Percentiles rank a stretch among this genome's conserved stretches.
phyloP scores from a whole-genome alignment of 2,113 vertebrate genomes.

The Oncorhynchus masou region DNA sequence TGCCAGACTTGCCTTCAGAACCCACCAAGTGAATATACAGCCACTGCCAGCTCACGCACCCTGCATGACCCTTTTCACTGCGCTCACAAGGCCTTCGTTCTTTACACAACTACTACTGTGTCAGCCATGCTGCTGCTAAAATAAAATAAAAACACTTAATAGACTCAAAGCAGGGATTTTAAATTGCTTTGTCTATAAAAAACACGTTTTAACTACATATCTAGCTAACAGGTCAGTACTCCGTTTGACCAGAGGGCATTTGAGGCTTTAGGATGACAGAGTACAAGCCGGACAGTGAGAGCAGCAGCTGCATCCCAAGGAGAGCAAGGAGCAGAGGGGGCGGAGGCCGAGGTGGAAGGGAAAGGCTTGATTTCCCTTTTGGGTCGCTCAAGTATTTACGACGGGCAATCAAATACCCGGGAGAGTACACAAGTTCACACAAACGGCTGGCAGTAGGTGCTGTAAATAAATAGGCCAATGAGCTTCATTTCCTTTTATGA shows the following conservation, averaged over 20 bases:
- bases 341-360: not conserved
- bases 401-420: not conserved
- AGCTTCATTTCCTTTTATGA: no score
- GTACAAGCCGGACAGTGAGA: not conserved
- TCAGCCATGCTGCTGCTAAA: no score
- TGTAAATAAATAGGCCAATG: no score
- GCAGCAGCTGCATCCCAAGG: slow-evolving; percentile 3
- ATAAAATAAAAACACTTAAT: not conserved
- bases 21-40: not conserved
- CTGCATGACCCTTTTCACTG: not conserved
- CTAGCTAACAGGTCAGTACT: no score
- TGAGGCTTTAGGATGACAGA: not conserved
- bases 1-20: not conserved
- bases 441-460: not conserved
- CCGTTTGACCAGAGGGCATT: no score
- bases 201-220: no score
- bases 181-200: no score
- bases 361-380: not conserved
- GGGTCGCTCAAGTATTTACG: not conserved
- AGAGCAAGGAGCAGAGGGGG: not conserved
- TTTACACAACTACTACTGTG: not conserved
- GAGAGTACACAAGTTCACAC: not conserved
- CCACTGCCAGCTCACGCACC: not conserved
- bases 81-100: not conserved
- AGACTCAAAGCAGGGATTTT: no score